Evolutionary conservation across 2,888 invertebrate genomes (phyloP).

Genomic region (Melieria picta): DNA sequence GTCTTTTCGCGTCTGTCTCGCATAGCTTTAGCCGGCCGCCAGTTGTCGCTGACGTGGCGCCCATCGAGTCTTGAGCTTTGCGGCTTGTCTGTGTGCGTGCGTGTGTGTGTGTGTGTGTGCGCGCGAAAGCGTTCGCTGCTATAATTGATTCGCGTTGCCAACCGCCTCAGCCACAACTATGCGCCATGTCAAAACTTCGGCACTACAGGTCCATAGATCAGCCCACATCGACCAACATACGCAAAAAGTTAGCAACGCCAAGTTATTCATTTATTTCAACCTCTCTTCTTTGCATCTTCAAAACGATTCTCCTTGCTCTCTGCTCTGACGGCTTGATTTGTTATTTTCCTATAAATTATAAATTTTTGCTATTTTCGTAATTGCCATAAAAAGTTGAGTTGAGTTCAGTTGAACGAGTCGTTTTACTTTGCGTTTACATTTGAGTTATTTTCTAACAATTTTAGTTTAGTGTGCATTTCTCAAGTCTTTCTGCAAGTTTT

Average conservation of each 20-base stretch:
- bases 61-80: conserved; percentile 9
- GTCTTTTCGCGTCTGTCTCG: not conserved
- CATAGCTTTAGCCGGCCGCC: no score
- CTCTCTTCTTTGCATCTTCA: not conserved
- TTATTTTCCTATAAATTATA: conserved; percentile 3
- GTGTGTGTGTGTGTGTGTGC: conserved; percentile 10
- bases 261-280: conserved; percentile 11
- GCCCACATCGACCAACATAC: conserved; percentile 61
- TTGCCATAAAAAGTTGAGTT: not conserved
- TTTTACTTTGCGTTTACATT: no score
- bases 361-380: not conserved
- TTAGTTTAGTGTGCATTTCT: not conserved
- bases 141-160: conserved; percentile 24
- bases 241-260: conserved; percentile 63
- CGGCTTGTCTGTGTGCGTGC: not conserved
- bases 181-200: conserved; percentile 80
- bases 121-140: not conserved
- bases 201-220: conserved; percentile 78
- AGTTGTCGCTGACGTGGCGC: no score
- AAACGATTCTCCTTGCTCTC: not conserved
- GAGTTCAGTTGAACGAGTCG: not conserved
- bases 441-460: not conserved
- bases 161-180: conserved; percentile 63
- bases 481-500: not conserved
- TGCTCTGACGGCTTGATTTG: not conserved